Evolutionary conservation across 1,140 invertebrate genomes (phyloP).

Genomic region (Euwallacea similis): DNA sequence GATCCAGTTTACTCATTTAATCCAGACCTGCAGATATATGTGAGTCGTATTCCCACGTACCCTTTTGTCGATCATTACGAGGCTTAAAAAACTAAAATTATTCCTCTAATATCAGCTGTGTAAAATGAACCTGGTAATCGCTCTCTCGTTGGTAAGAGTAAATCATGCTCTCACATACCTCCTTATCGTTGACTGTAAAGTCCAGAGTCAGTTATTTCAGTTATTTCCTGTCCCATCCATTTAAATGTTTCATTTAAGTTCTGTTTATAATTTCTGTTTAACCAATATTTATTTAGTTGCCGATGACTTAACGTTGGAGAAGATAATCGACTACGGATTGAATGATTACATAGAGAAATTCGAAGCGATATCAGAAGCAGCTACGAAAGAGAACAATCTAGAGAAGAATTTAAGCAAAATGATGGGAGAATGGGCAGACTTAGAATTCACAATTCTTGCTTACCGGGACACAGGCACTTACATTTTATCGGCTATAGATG

Average conservation of each 20-base stretch:
- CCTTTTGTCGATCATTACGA: too few relatives aligned
- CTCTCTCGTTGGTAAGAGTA: too few relatives aligned
- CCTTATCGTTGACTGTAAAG: too few relatives aligned
- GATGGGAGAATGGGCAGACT: slow-evolving; percentile 88
- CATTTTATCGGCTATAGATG: slow-evolving; percentile 88
- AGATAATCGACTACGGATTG: slow-evolving; percentile 91
- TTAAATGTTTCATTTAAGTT: neutral
- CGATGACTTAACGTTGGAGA: slow-evolving; percentile 79
- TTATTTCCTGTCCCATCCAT: too few relatives aligned
- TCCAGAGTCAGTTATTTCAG: too few relatives aligned
- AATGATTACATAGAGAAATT: slow-evolving; percentile 90
- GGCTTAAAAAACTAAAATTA: too few relatives aligned
- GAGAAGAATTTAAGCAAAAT: slow-evolving; percentile 90
- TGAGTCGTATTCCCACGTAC: too few relatives aligned
- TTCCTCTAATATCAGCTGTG: neutral
- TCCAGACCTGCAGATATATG: too few relatives aligned
- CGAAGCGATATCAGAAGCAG: slow-evolving; percentile 90
- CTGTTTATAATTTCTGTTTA: neutral
- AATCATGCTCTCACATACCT: too few relatives aligned
- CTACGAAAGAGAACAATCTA: slow-evolving; percentile 92
- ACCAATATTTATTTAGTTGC: slow-evolving; percentile 60
- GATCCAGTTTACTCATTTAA: too few relatives aligned
- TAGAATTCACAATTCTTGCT: slow-evolving; percentile 76
- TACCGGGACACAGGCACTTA: slow-evolving; percentile 90
- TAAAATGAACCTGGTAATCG: neutral